Evolutionary conservation across 1,140 invertebrate species (phyloP).

Genomic region (Pseudomyrmex dendroicus): DNA sequence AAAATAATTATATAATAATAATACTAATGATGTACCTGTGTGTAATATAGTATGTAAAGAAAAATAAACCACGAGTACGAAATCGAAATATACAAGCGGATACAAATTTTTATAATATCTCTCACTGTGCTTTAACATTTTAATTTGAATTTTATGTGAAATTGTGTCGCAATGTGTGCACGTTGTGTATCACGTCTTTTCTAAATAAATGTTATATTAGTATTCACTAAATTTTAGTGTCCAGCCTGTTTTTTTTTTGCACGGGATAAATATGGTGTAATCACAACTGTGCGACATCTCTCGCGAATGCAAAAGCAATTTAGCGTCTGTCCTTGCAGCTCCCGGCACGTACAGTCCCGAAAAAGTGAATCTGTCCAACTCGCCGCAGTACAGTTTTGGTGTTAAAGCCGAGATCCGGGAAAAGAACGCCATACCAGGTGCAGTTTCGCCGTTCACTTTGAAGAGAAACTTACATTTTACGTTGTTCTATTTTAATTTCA

Average conservation of each 20-base stretch:
- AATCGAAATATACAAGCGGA: not conserved
- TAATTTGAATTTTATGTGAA: not conserved
- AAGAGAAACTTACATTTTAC: not conserved
- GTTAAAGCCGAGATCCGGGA: conserved; percentile 85
- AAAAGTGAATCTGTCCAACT: conserved; percentile 87
- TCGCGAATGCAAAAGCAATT: conserved; percentile 28
- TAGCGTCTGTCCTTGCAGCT: conserved; percentile 76
- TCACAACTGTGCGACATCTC: conserved; percentile 4
- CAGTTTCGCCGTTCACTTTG: no score
- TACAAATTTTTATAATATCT: not conserved
- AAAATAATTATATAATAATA: conserved; percentile 28
- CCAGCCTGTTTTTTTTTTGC: conserved; percentile 12
- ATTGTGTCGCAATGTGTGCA: conserved; percentile 9
- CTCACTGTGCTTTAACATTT: conserved; percentile 16
- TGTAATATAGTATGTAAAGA: not conserved
- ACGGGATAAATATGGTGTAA: conserved; percentile 42
- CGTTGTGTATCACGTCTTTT: not conserved
- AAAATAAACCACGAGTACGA: not conserved
- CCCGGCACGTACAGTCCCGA: conserved; percentile 87
- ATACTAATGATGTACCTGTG: conserved; percentile 7
- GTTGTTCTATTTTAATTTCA: not conserved
- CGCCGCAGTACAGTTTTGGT: conserved; percentile 87
- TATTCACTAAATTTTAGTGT: not conserved
- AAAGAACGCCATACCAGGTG: conserved; percentile 85
- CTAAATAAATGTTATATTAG: not conserved